Conservation (phyloP, 2,113 vertebrate species). For the Pachypanchax playfairii region DNA sequence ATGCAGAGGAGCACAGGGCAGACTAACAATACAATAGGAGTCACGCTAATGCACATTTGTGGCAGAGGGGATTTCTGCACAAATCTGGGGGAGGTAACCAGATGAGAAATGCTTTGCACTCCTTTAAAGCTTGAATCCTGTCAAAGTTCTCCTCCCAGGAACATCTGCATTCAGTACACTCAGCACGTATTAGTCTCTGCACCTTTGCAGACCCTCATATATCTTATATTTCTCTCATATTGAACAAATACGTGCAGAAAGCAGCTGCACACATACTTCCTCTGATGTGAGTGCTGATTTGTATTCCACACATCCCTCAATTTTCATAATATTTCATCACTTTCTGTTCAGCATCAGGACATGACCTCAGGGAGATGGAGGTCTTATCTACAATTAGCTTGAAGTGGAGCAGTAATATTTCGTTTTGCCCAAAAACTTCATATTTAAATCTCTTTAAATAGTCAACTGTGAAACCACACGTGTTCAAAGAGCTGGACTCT, state of each 20-base stretch:
- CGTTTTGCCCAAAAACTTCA: constrained; percentile 18
- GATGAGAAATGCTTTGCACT: constrained; percentile 29
- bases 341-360: constrained; percentile 38
- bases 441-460: no score
- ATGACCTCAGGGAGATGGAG: constrained; percentile 34
- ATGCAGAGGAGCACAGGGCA: constrained; percentile 18
- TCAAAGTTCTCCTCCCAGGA: constrained; percentile 11
- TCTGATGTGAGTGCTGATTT: constrained; percentile 38
- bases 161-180: background rate
- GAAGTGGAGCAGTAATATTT: constrained; percentile 23
- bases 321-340: constrained; percentile 66
- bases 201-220: constrained; percentile 1
- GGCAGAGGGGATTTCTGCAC: constrained; percentile 17
- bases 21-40: constrained; percentile 28
- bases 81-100: constrained; percentile 21
- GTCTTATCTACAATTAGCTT: constrained; percentile 35
- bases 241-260: background rate
- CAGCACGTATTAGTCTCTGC: no score
- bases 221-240: constrained; percentile 4
- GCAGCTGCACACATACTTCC: background rate
- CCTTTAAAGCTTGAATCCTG: background rate
- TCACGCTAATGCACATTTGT: constrained; percentile 22
- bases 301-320: constrained; percentile 32
- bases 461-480: no score
- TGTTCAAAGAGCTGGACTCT: no score